These are phyloP conservation scores for Agrochola litura DNA, from an alignment of 2,888 invertebrate species.

Conservation along the genomic window DNA sequence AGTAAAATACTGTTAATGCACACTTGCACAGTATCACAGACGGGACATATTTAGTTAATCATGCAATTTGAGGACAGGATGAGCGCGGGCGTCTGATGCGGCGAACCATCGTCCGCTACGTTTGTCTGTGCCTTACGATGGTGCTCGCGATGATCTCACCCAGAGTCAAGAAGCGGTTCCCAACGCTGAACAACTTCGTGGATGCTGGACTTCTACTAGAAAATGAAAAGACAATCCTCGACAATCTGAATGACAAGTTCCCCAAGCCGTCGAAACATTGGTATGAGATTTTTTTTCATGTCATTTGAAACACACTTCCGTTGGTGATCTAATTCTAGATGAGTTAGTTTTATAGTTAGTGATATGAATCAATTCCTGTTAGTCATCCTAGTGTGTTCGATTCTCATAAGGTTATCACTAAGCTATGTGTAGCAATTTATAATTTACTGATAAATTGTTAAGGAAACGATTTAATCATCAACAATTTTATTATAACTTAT, in stretches of 20 bases:
- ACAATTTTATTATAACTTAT: constrained; percentile 4
- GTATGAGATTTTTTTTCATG: constrained; percentile 79
- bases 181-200: constrained; percentile 95
- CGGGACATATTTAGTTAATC: constrained; percentile 61
- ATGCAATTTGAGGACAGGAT: constrained; percentile 89
- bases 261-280: constrained; percentile 97
- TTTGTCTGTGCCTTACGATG: constrained; percentile 96
- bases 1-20: constrained; percentile 15
- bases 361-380: constrained; percentile 27
- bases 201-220: constrained; percentile 95
- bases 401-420: constrained; percentile 18
- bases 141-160: constrained; percentile 96
- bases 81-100: constrained; percentile 95
- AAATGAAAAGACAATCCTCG: constrained; percentile 95
- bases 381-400: constrained; percentile 5
- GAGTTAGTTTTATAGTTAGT: constrained; percentile 10
- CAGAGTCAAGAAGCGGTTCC: constrained; percentile 96
- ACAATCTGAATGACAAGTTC: constrained; percentile 94
- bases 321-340: constrained; percentile 21
- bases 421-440: constrained; percentile 18
- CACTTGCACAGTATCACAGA: constrained; percentile 17
- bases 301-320: neutral
- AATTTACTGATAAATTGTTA: constrained; percentile 44
- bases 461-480: constrained; percentile 44
- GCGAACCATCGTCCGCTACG: constrained; percentile 95